Evolutionary conservation across 53 echinoderm and acorn worm genomes (phyloP).

Genomic region (Actinopyga echinites): DNA sequence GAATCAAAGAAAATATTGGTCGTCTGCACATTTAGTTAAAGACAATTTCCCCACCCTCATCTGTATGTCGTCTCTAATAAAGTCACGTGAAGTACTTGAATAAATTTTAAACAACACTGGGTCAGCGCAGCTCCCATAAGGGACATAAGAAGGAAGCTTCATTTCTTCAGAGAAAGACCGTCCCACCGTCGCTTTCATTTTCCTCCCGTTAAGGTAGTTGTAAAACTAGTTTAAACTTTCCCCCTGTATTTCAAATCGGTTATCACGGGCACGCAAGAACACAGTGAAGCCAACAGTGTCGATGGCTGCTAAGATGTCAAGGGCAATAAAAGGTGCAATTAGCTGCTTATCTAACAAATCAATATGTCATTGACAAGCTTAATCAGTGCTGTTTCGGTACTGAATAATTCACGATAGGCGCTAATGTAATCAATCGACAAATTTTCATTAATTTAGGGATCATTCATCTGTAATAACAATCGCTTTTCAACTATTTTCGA

Average conservation of each 20-base stretch:
- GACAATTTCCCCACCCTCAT: not conserved
- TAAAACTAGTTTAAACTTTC: not conserved
- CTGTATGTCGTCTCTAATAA: not conserved
- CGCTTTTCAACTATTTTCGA: conserved; percentile 6
- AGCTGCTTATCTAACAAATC: not conserved
- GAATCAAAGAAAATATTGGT: conserved; percentile 1
- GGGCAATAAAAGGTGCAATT: not conserved
- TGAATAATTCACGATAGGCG: not conserved
- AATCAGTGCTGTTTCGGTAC: no score
- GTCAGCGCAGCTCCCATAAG: conserved; percentile 1
- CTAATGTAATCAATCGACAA: not conserved
- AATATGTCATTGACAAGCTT: not conserved
- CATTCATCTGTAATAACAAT: not conserved
- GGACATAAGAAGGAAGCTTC: not conserved
- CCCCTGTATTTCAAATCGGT: conserved; percentile 14
- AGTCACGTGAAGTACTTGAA: not conserved
- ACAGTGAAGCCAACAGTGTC: conserved; percentile 4
- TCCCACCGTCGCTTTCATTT: not conserved
- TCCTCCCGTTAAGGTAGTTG: not conserved
- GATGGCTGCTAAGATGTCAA: not conserved
- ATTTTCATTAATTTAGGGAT: not conserved
- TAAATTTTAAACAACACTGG: not conserved
- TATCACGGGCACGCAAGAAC: not conserved
- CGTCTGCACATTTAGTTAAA: not conserved
- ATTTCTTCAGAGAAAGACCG: conserved; percentile 4